Percentiles rank a stretch among this genome's conserved stretches.
phyloP scores from a whole-genome alignment of 2,797 vertebrate genomes.

The Leontopithecus rosalia region DNA sequence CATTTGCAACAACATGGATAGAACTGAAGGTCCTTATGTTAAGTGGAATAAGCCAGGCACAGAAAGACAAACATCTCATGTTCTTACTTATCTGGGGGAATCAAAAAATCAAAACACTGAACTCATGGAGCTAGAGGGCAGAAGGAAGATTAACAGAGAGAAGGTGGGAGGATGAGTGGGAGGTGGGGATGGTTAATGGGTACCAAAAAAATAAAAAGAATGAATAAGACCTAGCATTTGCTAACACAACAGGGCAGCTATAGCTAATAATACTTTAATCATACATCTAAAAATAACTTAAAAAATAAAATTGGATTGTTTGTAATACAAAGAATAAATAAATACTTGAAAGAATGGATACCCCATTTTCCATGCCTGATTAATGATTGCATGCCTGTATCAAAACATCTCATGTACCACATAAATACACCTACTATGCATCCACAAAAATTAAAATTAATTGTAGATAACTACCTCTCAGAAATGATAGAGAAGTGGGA shows the following conservation, averaged over 20 bases:
- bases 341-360: background rate
- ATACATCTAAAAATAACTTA: background rate
- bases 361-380: background rate
- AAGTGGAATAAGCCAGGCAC: background rate
- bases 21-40: background rate
- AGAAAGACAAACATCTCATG: background rate
- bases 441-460: background rate
- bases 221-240: background rate
- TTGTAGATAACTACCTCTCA: background rate
- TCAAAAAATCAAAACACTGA: background rate
- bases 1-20: background rate
- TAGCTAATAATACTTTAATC: background rate
- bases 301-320: background rate
- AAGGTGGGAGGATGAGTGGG: background rate
- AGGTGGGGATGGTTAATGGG: background rate
- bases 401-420: background rate
- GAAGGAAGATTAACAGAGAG: background rate
- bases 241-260: background rate
- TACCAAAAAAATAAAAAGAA: background rate
- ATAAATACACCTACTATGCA: background rate
- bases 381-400: background rate
- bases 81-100: background rate
- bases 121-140: background rate
- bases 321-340: background rate
- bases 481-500: background rate